phyloP scores from a whole-genome alignment of 2,888 invertebrate species.

The Arrhopalites spinosus region DNA sequence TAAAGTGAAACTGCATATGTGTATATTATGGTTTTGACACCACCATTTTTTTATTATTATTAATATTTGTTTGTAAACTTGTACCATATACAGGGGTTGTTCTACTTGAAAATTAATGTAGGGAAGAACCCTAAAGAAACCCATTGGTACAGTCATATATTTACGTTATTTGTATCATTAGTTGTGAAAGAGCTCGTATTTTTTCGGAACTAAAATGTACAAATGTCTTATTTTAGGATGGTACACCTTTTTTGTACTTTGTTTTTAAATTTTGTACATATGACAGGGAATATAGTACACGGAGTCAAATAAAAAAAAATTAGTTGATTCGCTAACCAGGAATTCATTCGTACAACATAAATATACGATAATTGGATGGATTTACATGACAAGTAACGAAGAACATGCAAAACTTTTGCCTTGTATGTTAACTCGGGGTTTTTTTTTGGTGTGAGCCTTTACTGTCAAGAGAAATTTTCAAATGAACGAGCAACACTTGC shows the following conservation, averaged over 20 bases:
- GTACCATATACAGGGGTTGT: too few relatives aligned
- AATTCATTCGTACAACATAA: constrained; percentile 32
- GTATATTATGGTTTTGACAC: too few relatives aligned
- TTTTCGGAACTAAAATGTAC: constrained; percentile 3
- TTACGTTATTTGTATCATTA: constrained; percentile 6
- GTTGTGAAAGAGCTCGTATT: background rate
- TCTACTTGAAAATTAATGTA: too few relatives aligned
- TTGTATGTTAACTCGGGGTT: background rate
- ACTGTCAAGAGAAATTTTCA: constrained; percentile 11
- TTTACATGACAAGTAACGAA: constrained; percentile 30
- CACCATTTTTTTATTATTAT: too few relatives aligned
- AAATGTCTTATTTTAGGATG: constrained; percentile 11
- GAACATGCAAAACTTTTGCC: constrained; percentile 22
- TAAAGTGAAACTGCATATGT: too few relatives aligned
- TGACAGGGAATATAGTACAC: background rate
- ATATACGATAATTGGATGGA: constrained; percentile 41
- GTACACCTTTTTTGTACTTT: background rate
- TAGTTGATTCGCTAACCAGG: constrained; percentile 23
- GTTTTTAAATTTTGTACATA: background rate
- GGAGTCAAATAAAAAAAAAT: background rate
- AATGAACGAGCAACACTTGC: background rate
- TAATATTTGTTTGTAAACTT: too few relatives aligned
- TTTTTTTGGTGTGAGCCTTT: background rate
- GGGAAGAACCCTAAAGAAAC: too few relatives aligned
- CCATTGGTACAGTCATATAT: too few relatives aligned